A percentile compares a stretch with the other conserved stretches of the same genome.
phyloP scores from a whole-genome alignment of 2,113 vertebrate genomes.

The Ascaphus truei region DNA sequence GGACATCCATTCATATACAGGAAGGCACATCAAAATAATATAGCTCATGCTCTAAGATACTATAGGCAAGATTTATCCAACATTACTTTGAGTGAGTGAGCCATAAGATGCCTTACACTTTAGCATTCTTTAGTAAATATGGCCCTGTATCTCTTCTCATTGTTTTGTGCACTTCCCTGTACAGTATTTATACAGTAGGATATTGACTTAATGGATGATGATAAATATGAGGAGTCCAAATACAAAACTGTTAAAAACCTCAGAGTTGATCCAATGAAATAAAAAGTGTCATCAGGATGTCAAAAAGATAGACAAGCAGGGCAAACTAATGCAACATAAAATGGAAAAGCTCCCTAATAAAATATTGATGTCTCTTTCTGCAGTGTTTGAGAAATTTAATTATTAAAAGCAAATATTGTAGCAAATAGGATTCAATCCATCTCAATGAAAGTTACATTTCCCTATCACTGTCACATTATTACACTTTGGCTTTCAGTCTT shows the following conservation, averaged over 20 bases:
- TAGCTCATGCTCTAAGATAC: no score
- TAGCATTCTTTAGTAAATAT: no score
- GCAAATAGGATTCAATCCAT: conserved; percentile 69
- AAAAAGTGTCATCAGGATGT: conserved; percentile 20
- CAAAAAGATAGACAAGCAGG: conserved; percentile 39
- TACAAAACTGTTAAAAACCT: not conserved
- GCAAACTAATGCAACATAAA: conserved; percentile 48
- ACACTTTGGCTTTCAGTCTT: conserved; percentile 59
- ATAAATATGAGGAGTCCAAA: not conserved
- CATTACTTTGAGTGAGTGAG: no score
- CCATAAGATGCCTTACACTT: no score
- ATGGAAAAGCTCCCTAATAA: conserved; percentile 55
- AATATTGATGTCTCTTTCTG: conserved; percentile 64
- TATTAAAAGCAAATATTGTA: conserved; percentile 79
- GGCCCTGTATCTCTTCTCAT: no score
- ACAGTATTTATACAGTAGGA: not conserved
- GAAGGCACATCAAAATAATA: no score
- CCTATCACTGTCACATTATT: conserved; percentile 62
- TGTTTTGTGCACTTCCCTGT: not conserved
- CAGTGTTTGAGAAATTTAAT: conserved; percentile 70
- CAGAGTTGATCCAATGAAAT: not conserved
- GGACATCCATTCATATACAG: no score
- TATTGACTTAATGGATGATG: no score
- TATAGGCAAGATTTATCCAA: no score
- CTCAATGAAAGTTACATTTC: conserved; percentile 70